Evolutionary conservation across 1,140 invertebrate genomes (phyloP).

Genomic region (Drosophila mayri): DNA sequence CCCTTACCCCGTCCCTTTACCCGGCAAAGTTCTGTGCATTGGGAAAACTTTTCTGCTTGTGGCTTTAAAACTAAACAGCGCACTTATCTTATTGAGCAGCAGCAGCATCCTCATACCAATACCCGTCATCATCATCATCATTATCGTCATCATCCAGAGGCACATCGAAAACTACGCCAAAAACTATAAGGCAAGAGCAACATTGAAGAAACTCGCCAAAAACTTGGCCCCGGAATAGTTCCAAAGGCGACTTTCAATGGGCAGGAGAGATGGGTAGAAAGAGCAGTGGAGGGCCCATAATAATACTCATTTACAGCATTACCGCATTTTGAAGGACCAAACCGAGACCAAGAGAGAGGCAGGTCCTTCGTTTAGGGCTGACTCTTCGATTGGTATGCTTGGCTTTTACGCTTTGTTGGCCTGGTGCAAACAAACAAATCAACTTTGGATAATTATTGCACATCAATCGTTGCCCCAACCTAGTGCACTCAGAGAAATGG

Average conservation of each 20-base stretch:
- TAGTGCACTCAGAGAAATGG: conserved; percentile 1
- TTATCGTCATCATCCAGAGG: conserved; percentile 31
- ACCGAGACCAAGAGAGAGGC: conserved; percentile 1
- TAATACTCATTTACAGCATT: conserved; percentile 75
- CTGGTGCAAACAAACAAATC: conserved; percentile 83
- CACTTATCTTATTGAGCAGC: conserved; percentile 79
- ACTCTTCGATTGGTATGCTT: conserved; percentile 70
- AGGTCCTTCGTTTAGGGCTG: conserved; percentile 33
- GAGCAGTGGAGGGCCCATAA: conserved; percentile 50
- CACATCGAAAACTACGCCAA: conserved; percentile 65
- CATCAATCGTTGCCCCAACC: conserved; percentile 69
- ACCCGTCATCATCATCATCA: conserved; percentile 42
- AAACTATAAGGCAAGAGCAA: conserved; percentile 66
- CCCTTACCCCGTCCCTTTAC: conserved; percentile 24
- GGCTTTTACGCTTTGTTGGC: conserved; percentile 76
- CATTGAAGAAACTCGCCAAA: conserved; percentile 62
- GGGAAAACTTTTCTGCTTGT: conserved; percentile 71
- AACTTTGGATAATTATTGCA: conserved; percentile 84
- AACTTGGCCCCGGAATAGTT: conserved; percentile 37
- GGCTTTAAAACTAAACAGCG: conserved; percentile 80
- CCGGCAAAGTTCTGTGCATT: conserved; percentile 40
- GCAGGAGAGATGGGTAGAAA: background rate
- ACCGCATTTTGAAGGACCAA: conserved; percentile 41
- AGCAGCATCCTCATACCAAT: conserved; percentile 50
- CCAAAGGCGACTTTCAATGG: conserved; percentile 51